Evolutionary conservation across 2,888 invertebrate genomes (phyloP).

Genomic region (Pyrrhia umbra): DNA sequence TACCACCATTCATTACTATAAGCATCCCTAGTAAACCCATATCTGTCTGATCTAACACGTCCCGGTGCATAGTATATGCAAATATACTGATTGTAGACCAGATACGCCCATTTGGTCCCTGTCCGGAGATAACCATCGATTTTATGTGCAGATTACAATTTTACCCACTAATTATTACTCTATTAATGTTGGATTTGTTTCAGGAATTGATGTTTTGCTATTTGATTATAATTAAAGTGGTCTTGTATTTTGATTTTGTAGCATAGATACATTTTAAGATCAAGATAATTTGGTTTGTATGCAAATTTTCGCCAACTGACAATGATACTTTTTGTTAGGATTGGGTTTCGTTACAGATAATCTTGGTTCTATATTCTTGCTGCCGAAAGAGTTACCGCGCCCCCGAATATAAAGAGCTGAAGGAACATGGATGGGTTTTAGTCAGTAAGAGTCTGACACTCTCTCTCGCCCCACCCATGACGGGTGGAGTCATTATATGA

Average conservation of each 20-base stretch:
- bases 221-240: slow-evolving; percentile 14
- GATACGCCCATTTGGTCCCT: slow-evolving; percentile 70
- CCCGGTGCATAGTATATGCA: slow-evolving; percentile 72
- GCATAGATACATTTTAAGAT: slow-evolving; percentile 8
- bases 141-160: slow-evolving; percentile 63
- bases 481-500: too few species aligned
- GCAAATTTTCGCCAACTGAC: too few species aligned
- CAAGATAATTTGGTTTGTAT: too few species aligned
- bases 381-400: too few species aligned
- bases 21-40: slow-evolving; percentile 54
- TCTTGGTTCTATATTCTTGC: too few species aligned
- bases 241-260: neutral
- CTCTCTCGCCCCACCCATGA: too few species aligned
- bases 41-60: slow-evolving; percentile 62
- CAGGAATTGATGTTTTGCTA: slow-evolving; percentile 33
- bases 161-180: slow-evolving; percentile 70
- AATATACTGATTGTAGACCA: slow-evolving; percentile 66
- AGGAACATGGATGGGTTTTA: too few species aligned
- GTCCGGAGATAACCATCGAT: slow-evolving; percentile 54
- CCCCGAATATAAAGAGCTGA: too few species aligned
- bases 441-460: too few species aligned
- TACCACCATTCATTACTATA: slow-evolving; percentile 51
- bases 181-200: slow-evolving; percentile 57
- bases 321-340: too few species aligned
- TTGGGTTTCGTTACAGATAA: too few species aligned